phyloP scores from a whole-genome alignment of 2,797 vertebrate genomes.

The Acanthurus tractus region DNA sequence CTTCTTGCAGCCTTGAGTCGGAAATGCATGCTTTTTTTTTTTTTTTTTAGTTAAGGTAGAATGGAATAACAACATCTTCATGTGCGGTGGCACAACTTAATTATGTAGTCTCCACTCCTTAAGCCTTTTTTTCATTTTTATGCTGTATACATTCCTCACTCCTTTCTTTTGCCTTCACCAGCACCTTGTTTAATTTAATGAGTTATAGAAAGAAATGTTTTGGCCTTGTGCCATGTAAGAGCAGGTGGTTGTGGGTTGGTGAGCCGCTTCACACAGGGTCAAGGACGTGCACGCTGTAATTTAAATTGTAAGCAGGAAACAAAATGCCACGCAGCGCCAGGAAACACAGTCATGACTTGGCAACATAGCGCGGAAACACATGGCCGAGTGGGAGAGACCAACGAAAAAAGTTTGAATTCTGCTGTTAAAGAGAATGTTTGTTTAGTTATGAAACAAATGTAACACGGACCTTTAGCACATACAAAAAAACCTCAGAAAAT shows the following conservation, averaged over 20 bases:
- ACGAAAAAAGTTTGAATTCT: not conserved
- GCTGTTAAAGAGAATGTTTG: not conserved
- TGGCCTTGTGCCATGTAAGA: slow-evolving; percentile 42
- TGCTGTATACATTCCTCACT: no score
- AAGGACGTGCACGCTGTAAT: slow-evolving; percentile 43
- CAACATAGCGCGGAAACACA: slow-evolving; percentile 14
- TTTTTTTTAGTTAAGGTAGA: no score
- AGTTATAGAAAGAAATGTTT: slow-evolving; percentile 49
- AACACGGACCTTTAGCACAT: not conserved
- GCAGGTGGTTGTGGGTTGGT: slow-evolving; percentile 38
- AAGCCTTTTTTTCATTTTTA: no score
- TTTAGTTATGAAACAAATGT: not conserved
- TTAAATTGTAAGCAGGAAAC: slow-evolving; percentile 41
- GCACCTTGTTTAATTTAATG: slow-evolving; percentile 37
- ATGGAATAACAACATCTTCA: no score
- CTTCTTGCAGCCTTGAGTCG: no score
- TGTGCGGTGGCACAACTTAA: no score
- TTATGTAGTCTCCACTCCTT: no score
- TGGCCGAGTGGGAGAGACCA: not conserved
- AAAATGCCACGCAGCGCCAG: slow-evolving; percentile 35
- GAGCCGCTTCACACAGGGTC: slow-evolving; percentile 45
- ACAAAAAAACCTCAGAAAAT: no score
- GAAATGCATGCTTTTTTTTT: no score
- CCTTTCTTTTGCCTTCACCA: not conserved
- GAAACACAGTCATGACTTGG: slow-evolving; percentile 30